phyloP scores from a whole-genome alignment of 2,797 vertebrate genomes.

The Parauchenoglanis punctatus region DNA sequence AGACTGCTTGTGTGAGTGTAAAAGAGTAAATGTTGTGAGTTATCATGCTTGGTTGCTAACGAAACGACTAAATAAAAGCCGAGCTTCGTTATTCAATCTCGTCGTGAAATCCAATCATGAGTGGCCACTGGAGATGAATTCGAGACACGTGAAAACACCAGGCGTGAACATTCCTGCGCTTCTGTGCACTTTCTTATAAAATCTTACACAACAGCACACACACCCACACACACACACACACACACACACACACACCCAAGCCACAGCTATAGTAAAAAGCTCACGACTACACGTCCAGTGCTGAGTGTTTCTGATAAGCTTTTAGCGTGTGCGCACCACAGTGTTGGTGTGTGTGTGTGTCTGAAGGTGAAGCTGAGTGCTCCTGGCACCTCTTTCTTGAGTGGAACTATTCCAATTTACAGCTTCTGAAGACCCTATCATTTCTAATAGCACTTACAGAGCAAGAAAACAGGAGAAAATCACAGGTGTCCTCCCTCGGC shows the following conservation, averaged over 20 bases:
- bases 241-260: neutral
- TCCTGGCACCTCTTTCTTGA: constrained; percentile 44
- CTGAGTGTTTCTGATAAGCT: constrained; percentile 19
- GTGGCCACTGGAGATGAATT: neutral
- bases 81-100: neutral
- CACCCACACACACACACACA: neutral
- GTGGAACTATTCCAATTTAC: constrained; percentile 47
- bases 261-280: neutral
- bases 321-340: neutral
- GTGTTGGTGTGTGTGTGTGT: constrained; percentile 7
- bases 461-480: constrained; percentile 44
- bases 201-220: neutral
- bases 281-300: neutral
- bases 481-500: constrained; percentile 25
- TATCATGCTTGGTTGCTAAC: neutral
- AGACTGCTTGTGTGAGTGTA: neutral
- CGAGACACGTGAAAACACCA: neutral
- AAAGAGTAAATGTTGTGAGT: neutral
- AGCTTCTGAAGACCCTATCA: constrained; percentile 46
- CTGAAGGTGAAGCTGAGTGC: constrained; percentile 23
- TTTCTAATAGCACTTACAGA: constrained; percentile 52
- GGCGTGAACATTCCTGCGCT: neutral
- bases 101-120: neutral
- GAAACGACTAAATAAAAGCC: neutral
- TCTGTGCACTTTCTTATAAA: neutral